These are phyloP conservation scores for Dromococcyx pavoninus DNA, from an alignment of 2,797 vertebrate species.

Conservation along the genomic window DNA sequence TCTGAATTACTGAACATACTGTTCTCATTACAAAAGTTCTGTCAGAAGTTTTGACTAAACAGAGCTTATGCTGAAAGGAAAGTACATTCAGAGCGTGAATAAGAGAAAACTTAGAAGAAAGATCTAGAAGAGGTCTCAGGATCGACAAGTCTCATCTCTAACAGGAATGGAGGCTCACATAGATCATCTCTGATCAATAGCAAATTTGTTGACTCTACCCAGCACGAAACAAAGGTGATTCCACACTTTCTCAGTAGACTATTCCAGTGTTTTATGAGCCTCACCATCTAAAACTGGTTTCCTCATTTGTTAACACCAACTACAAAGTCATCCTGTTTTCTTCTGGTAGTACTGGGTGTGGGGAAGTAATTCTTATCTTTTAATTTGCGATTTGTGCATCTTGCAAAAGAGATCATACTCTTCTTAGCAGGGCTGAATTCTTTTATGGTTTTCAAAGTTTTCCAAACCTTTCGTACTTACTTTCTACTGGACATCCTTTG, in stretches of 20 bases:
- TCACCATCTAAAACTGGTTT: not conserved
- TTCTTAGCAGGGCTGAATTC: not conserved
- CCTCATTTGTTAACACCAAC: not conserved
- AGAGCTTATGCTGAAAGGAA: not conserved
- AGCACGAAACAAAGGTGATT: not conserved
- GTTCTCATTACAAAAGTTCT: not conserved
- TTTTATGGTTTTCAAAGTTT: not conserved
- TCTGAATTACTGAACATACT: constrained; percentile 11
- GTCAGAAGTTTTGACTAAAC: not conserved
- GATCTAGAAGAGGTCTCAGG: not conserved
- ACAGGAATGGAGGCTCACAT: not conserved
- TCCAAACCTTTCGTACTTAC: not conserved
- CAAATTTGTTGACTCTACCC: not conserved
- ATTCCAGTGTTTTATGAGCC: not conserved
- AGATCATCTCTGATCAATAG: not conserved
- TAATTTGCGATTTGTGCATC: not conserved
- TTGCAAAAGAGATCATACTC: not conserved
- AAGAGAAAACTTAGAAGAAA: not conserved
- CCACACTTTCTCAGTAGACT: not conserved
- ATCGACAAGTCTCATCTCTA: not conserved
- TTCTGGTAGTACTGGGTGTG: not conserved
- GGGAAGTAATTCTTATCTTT: not conserved
- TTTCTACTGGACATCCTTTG: not conserved
- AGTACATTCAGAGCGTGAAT: not conserved
- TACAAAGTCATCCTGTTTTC: not conserved